A percentile compares a stretch with the other conserved stretches of the same genome.
Conservation (phyloP, 2,113 vertebrate genomes). For the Gymnogyps californianus region DNA sequence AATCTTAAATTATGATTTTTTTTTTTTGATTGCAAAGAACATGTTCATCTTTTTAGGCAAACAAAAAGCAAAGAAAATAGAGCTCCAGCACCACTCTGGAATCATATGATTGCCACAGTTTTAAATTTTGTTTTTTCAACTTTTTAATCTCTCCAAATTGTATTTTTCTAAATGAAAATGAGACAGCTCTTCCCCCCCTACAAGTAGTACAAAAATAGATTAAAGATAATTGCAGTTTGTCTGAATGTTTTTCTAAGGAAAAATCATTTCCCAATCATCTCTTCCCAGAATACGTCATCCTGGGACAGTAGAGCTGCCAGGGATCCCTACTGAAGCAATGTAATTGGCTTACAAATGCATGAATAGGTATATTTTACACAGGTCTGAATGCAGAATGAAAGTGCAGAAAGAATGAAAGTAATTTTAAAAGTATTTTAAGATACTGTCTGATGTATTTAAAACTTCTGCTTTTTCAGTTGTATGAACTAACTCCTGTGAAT, state of each 20-base stretch:
- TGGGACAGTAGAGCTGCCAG: background rate
- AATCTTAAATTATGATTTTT: background rate
- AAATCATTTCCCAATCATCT: accelerated
- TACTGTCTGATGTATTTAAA: background rate
- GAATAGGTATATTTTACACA: background rate
- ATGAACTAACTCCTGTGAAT: background rate
- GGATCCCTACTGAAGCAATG: background rate
- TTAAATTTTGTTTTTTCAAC: background rate
- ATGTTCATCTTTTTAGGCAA: background rate
- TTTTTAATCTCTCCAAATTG: background rate
- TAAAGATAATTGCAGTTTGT: background rate
- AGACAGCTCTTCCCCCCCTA: accelerated
- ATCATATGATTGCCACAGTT: background rate
- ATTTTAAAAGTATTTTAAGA: background rate
- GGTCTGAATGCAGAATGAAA: background rate
- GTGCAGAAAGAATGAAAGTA: background rate
- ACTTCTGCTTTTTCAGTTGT: background rate
- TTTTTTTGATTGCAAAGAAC: background rate
- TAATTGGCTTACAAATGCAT: background rate
- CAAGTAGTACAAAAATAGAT: background rate
- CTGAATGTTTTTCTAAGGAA: background rate
- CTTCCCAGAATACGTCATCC: background rate
- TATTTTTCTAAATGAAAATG: background rate
- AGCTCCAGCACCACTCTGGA: background rate
- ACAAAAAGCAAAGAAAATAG: background rate